Conservation (phyloP, 2,797 vertebrate species). For the Ctenosaura bakeri region DNA sequence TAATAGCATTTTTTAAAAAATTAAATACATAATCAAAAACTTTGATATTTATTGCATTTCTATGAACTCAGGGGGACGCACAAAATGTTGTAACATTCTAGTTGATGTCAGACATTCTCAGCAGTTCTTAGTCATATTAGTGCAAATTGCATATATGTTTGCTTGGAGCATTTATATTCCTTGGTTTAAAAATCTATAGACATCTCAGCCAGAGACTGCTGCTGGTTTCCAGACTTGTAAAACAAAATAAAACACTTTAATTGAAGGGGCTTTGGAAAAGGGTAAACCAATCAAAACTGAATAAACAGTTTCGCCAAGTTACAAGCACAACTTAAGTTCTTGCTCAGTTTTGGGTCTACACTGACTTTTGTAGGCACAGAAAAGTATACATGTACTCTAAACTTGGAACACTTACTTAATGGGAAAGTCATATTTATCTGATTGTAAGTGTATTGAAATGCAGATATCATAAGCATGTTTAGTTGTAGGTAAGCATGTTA, state of each 20-base stretch:
- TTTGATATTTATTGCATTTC: not conserved
- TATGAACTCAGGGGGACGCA: not conserved
- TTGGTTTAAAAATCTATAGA: conserved; percentile 15
- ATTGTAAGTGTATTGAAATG: not conserved
- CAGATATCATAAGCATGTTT: not conserved
- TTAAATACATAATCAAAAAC: not conserved
- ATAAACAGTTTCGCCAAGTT: not conserved
- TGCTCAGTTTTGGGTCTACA: not conserved
- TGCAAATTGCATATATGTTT: conserved; percentile 15
- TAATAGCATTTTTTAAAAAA: not conserved
- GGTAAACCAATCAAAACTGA: not conserved
- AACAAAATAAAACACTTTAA: conserved; percentile 18
- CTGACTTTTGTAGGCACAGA: not conserved
- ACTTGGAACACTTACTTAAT: not conserved
- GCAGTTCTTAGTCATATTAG: conserved; percentile 14
- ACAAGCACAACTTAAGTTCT: not conserved
- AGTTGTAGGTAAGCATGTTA: not conserved
- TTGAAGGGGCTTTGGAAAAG: not conserved
- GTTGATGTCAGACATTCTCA: not conserved
- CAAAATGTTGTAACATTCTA: not conserved
- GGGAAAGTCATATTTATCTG: not conserved
- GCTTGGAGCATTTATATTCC: not conserved
- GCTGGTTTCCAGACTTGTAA: conserved; percentile 34
- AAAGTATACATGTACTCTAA: not conserved
- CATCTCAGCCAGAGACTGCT: not conserved